A percentile compares a stretch with the other conserved stretches of the same genome.
These are phyloP conservation scores for Pelmatolapia mariae DNA, from an alignment of 2,113 vertebrate species.

Conservation along the genomic window DNA sequence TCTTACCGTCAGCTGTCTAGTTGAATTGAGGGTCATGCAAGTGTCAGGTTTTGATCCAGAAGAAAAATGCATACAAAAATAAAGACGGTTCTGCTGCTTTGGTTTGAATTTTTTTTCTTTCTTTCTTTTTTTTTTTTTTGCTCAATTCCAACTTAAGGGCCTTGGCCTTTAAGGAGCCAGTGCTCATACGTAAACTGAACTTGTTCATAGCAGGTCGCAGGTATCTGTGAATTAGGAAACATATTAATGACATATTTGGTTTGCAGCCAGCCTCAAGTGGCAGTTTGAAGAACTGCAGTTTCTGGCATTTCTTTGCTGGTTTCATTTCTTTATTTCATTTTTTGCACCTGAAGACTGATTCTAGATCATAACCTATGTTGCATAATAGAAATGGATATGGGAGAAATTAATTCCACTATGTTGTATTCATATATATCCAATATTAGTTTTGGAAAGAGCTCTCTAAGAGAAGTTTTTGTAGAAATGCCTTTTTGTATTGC, in stretches of 20 bases:
- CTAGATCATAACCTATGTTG: background rate
- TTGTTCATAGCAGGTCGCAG: fast-evolving
- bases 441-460: background rate
- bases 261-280: background rate
- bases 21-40: background rate
- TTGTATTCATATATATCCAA: background rate
- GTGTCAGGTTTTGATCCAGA: background rate
- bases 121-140: background rate
- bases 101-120: background rate
- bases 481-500: background rate
- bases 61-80: background rate
- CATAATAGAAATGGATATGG: background rate
- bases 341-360: background rate
- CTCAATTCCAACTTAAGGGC: background rate
- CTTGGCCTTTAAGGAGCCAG: background rate
- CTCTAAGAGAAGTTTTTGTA: background rate
- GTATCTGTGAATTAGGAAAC: background rate
- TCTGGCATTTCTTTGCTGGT: background rate
- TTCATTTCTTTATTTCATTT: background rate
- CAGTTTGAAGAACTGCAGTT: background rate
- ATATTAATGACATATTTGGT: background rate
- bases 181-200: background rate
- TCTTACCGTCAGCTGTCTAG: background rate
- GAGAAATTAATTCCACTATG: background rate
- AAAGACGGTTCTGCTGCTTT: background rate